Evolutionary conservation across 2,888 invertebrate species (phyloP).

Genomic region (Mythimna albipuncta): DNA sequence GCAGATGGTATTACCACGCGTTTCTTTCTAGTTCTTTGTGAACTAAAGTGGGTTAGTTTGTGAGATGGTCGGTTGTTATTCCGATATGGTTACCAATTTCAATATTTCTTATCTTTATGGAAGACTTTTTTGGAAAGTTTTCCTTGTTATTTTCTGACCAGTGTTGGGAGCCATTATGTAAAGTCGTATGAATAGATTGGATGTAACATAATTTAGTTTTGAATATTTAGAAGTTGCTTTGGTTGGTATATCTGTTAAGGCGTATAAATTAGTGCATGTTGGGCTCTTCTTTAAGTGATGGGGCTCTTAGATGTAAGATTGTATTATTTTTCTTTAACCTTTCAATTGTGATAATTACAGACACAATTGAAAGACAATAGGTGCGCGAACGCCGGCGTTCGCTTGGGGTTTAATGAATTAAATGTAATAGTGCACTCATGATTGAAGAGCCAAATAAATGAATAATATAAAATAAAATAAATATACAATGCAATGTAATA

Average conservation of each 20-base stretch:
- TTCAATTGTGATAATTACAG: too few relatives aligned
- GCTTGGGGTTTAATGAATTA: too few relatives aligned
- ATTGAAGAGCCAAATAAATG: too few relatives aligned
- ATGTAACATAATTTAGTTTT: background rate
- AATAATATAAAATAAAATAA: too few relatives aligned
- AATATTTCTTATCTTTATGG: conserved; percentile 33
- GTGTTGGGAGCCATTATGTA: background rate
- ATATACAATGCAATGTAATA: background rate
- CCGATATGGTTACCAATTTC: conserved; percentile 29
- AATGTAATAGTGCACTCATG: too few relatives aligned
- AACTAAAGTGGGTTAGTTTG: conserved; percentile 27
- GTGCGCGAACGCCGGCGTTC: too few relatives aligned
- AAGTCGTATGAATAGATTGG: conserved; percentile 7
- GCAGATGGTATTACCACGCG: conserved; percentile 17
- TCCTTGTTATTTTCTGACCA: conserved; percentile 2
- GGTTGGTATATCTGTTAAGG: too few relatives aligned
- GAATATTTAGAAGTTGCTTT: background rate
- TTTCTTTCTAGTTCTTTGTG: conserved; percentile 38
- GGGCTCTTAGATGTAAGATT: too few relatives aligned
- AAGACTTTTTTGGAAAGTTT: conserved; percentile 8
- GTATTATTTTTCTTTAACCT: too few relatives aligned
- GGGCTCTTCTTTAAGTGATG: too few relatives aligned
- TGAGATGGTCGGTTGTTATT: conserved; percentile 12
- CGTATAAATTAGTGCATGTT: too few relatives aligned
- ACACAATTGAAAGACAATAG: too few relatives aligned